Conservation (phyloP, 1,140 invertebrate genomes). For the Tetraneura akinire region DNA sequence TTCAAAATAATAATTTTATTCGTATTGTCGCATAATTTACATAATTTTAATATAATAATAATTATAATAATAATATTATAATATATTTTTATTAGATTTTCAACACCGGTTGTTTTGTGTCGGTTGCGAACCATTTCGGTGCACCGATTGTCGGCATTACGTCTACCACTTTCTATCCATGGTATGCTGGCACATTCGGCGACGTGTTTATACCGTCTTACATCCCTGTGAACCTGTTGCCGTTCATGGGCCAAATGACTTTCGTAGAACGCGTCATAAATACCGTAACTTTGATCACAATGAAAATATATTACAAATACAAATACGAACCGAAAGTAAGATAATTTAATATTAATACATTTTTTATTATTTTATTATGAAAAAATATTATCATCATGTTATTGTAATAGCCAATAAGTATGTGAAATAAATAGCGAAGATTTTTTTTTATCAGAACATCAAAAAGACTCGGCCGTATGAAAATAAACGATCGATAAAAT, state of each 20-base stretch:
- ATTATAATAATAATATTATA: too few species aligned
- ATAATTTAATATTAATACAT: not conserved
- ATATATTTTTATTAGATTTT: slow-evolving; percentile 54
- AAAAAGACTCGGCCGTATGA: too few species aligned
- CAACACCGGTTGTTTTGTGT: slow-evolving; percentile 53
- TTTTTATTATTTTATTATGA: too few species aligned
- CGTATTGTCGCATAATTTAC: too few species aligned
- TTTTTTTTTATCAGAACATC: too few species aligned
- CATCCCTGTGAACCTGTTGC: slow-evolving; percentile 52
- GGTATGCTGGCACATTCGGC: slow-evolving; percentile 61
- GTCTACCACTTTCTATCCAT: slow-evolving; percentile 60
- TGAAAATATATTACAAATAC: not conserved
- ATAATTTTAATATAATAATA: too few species aligned
- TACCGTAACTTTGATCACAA: not conserved
- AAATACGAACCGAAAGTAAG: slow-evolving; percentile 19
- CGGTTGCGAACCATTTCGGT: slow-evolving; percentile 56
- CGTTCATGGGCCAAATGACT: slow-evolving; percentile 36
- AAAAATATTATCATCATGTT: too few species aligned
- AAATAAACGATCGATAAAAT: too few species aligned
- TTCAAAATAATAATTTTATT: too few species aligned
- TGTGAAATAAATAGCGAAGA: too few species aligned
- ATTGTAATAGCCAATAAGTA: too few species aligned
- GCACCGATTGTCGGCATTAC: slow-evolving; percentile 64
- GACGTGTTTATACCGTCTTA: slow-evolving; percentile 53
- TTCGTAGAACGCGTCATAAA: slow-evolving; percentile 52